These are phyloP conservation scores for Xestia xanthographa DNA, from an alignment of 2,888 invertebrate species.

Conservation along the genomic window DNA sequence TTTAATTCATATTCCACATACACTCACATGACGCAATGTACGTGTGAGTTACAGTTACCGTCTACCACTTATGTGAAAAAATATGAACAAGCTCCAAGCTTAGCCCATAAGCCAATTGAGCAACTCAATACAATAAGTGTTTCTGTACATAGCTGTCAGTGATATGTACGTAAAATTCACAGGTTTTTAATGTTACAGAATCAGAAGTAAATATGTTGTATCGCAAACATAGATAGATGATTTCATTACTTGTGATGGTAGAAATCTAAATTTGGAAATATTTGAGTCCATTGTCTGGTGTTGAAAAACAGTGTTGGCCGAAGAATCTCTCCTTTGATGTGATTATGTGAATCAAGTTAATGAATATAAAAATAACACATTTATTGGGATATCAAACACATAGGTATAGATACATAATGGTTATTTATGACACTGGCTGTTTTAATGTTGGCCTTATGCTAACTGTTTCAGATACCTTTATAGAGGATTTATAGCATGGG, in stretches of 20 bases:
- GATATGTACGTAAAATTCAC: background rate
- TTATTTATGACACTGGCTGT: too few species aligned
- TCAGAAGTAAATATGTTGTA: background rate
- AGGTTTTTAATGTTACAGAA: slow-evolving; percentile 5
- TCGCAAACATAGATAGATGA: too few species aligned
- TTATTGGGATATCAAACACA: background rate
- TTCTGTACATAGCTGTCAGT: background rate
- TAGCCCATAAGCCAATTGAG: slow-evolving; percentile 74
- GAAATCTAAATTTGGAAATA: background rate
- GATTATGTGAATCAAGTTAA: background rate
- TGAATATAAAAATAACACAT: background rate
- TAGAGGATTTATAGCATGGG: too few species aligned
- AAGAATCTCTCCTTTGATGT: background rate
- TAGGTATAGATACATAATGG: too few species aligned
- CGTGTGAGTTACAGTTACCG: slow-evolving; percentile 28
- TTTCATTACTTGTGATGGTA: background rate
- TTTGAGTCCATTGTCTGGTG: background rate
- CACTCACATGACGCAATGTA: slow-evolving; percentile 43
- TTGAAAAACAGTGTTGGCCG: background rate
- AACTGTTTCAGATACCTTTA: too few species aligned
- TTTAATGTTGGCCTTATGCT: too few species aligned
- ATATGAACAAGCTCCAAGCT: slow-evolving; percentile 56
- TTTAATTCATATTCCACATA: slow-evolving; percentile 33
- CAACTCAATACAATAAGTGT: slow-evolving; percentile 42
- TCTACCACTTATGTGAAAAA: slow-evolving; percentile 40